A percentile compares a stretch with the other conserved stretches of the same genome.
Evolutionary conservation across 2,888 invertebrate genomes (phyloP).

Genomic region (Chrysina gloriosa): DNA sequence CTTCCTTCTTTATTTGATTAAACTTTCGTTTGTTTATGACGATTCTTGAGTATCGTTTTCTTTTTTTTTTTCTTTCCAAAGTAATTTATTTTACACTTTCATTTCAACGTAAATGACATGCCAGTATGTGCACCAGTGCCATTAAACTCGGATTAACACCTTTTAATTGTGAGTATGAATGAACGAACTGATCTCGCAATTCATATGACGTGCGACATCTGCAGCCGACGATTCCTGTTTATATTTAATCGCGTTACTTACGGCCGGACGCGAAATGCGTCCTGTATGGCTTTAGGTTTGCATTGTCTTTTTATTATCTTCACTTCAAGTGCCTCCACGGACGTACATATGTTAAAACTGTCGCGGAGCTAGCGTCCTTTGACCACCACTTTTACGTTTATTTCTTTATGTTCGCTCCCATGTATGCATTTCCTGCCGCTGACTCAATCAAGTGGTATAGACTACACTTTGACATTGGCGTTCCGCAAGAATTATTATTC

Average conservation of each 20-base stretch:
- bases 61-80: no score
- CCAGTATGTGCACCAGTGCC: no score
- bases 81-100: no score
- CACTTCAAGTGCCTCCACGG: background rate
- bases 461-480: background rate
- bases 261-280: constrained; percentile 11
- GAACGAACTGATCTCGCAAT: background rate
- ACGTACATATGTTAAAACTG: constrained; percentile 6
- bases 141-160: background rate
- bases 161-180: background rate
- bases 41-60: no score
- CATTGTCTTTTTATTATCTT: background rate
- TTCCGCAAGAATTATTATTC: background rate
- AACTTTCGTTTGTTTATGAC: no score
- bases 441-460: background rate
- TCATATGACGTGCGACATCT: constrained; percentile 21
- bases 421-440: background rate
- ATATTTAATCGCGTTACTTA: constrained; percentile 16
- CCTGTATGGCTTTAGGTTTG: background rate
- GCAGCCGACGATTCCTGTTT: background rate
- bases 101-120: no score
- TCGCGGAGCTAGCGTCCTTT: background rate
- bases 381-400: background rate
- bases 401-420: constrained; percentile 6
- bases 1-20: no score